Percentiles rank a stretch among this genome's conserved stretches.
These are phyloP conservation scores for Heliconius ethilla DNA, from an alignment of 2,888 invertebrate species.

Conservation along the genomic window DNA sequence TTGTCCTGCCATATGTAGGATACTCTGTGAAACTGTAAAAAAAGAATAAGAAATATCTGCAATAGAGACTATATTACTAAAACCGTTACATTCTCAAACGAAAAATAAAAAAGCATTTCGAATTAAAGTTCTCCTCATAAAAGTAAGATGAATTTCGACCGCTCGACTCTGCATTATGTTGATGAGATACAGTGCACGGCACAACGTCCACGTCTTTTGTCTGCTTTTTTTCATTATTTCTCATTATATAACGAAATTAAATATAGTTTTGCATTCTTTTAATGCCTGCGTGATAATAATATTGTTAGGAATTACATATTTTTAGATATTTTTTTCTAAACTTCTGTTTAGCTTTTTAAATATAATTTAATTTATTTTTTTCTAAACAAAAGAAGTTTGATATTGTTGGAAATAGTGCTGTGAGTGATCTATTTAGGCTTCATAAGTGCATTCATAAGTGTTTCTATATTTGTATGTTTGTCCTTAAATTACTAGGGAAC, in stretches of 20 bases:
- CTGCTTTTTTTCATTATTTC: conserved; percentile 8
- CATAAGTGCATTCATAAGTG: too few species aligned
- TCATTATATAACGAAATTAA: conserved; percentile 11
- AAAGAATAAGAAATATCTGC: not conserved
- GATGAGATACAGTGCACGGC: conserved; percentile 24
- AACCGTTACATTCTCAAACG: not conserved
- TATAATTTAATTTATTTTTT: too few species aligned
- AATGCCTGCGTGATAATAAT: not conserved
- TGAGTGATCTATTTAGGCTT: too few species aligned
- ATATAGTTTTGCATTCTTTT: conserved; percentile 3
- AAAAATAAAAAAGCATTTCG: conserved; percentile 19
- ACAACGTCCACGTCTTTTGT: conserved; percentile 12
- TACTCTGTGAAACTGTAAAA: not conserved
- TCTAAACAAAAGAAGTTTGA: not conserved
- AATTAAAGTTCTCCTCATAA: conserved; percentile 26
- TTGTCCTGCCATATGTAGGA: too few species aligned
- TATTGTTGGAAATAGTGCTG: not conserved
- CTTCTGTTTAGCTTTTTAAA: too few species aligned
- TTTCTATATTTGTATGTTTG: too few species aligned
- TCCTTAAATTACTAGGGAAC: too few species aligned
- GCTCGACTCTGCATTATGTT: conserved; percentile 22
- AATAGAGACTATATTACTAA: not conserved
- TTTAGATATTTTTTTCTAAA: not conserved
- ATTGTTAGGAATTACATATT: too few species aligned
- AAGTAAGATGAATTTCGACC: conserved; percentile 27